Evolutionary conservation across 2,888 invertebrate species (phyloP).

Genomic region (Helicoverpa assulta): DNA sequence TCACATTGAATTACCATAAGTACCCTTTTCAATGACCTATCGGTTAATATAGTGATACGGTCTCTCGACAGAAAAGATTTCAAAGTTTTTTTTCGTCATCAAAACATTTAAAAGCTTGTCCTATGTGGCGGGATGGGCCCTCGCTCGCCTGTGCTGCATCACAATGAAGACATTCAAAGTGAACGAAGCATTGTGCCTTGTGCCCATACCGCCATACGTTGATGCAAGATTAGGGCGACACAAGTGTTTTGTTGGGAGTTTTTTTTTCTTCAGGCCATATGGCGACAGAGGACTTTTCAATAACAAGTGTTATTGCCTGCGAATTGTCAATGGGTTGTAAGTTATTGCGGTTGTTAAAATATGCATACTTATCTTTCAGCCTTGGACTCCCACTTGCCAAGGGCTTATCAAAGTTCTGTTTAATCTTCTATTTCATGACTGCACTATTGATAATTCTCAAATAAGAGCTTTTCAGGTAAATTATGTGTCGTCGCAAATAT

Average conservation of each 20-base stretch:
- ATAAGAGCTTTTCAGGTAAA: background rate
- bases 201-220: conserved; percentile 7
- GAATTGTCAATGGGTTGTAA: conserved; percentile 22
- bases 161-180: conserved; percentile 72
- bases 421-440: background rate
- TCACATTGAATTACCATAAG: background rate
- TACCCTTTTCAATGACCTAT: conserved; percentile 9
- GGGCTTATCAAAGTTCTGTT: background rate
- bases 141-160: conserved; percentile 63
- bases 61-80: background rate
- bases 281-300: conserved; percentile 32
- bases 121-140: conserved; percentile 46
- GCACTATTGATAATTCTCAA: no score
- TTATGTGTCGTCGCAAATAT: background rate
- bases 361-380: background rate
- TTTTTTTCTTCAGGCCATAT: conserved; percentile 23
- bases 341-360: background rate
- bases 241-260: conserved; percentile 42
- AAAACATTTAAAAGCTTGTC: conserved; percentile 44
- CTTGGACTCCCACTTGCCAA: background rate
- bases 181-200: conserved; percentile 46
- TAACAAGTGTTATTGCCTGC: conserved; percentile 25
- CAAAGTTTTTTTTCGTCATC: conserved; percentile 5
- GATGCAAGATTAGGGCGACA: conserved; percentile 53
- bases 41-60: background rate